Evolutionary conservation across 2,888 invertebrate genomes (phyloP).

Genomic region (Steromphala cineraria): DNA sequence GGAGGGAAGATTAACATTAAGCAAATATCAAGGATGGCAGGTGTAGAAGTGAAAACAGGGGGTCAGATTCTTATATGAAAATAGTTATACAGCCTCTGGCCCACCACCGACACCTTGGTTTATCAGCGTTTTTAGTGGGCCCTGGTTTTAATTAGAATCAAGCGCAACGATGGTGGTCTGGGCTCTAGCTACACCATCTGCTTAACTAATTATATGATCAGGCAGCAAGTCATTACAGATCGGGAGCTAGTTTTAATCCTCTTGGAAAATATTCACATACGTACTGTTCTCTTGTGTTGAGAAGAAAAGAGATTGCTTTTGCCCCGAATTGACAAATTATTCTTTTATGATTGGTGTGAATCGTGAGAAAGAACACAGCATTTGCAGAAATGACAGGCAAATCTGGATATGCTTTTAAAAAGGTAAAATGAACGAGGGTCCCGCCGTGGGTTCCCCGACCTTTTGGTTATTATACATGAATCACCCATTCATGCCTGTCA

Average conservation of each 20-base stretch:
- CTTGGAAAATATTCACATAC: not conserved
- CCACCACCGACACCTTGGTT: not conserved
- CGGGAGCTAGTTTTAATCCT: not conserved
- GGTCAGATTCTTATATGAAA: slow-evolving; percentile 10
- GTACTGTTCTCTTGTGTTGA: not conserved
- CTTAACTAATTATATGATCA: slow-evolving; percentile 4
- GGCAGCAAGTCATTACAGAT: not conserved
- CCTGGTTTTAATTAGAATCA: not conserved
- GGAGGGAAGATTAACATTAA: not conserved
- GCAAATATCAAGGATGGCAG: slow-evolving; percentile 10
- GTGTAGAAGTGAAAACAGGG: not conserved
- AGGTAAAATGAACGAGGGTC: slow-evolving; percentile 3
- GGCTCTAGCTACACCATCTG: not conserved
- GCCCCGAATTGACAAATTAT: slow-evolving; percentile 8
- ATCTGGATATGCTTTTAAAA: slow-evolving; percentile 10
- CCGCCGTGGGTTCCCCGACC: not conserved
- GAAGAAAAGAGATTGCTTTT: slow-evolving; percentile 13
- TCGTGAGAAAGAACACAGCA: not conserved
- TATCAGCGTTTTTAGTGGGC: not conserved
- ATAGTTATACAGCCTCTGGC: not conserved
- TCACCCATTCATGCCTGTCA: not conserved
- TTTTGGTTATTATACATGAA: not conserved
- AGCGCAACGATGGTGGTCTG: not conserved
- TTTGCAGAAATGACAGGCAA: not conserved
- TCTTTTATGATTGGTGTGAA: slow-evolving; percentile 15